These are phyloP conservation scores for Aelia acuminata DNA, from an alignment of 2,888 invertebrate species.

Conservation along the genomic window DNA sequence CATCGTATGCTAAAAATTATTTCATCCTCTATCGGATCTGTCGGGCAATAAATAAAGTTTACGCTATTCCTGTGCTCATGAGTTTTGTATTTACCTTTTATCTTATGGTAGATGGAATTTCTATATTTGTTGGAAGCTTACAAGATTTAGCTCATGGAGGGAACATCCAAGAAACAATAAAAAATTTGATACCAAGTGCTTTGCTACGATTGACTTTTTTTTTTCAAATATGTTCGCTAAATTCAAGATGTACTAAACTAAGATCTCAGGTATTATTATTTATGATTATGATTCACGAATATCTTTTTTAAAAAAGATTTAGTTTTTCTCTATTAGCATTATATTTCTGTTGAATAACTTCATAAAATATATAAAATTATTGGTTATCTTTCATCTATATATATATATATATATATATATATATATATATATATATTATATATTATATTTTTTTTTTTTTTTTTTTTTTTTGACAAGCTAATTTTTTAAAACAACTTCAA, in stretches of 20 bases:
- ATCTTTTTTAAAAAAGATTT: no score
- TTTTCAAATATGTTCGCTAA: neutral
- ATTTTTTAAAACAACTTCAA: no score
- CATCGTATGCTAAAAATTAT: neutral
- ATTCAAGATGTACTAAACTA: constrained; percentile 30
- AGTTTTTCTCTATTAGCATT: neutral
- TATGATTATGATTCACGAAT: neutral
- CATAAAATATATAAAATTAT: no score
- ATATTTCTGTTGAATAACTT: no score
- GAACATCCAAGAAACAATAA: constrained; percentile 1
- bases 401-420: no score
- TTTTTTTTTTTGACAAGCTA: no score
- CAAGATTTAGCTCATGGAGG: constrained; percentile 5
- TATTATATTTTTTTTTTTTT: no score
- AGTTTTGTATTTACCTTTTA: constrained; percentile 16
- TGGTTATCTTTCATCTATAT: no score
- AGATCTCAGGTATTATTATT: constrained; percentile 18
- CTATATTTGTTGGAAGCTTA: neutral
- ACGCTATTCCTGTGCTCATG: neutral
- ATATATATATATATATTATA: no score
- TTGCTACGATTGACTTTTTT: neutral
- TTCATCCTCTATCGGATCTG: constrained; percentile 12
- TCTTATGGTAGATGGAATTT: neutral
- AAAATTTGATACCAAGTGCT: neutral
- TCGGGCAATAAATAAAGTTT: constrained; percentile 21